phyloP scores from a whole-genome alignment of 1,140 invertebrate genomes.

The Anagrus nilaparvatae region DNA sequence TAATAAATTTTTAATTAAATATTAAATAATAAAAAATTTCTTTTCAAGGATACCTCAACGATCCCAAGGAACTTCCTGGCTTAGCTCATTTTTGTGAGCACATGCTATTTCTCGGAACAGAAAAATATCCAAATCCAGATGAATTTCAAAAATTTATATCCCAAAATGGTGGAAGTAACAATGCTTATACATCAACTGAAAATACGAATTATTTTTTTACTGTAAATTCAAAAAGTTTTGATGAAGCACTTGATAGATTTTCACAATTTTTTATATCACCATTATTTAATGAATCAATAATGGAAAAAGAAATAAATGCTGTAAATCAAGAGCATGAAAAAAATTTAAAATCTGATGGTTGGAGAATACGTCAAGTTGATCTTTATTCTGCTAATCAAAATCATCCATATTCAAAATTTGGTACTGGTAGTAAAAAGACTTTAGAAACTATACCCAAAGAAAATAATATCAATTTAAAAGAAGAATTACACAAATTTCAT shows the following conservation, averaged over 20 bases:
- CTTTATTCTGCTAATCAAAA: slow-evolving; percentile 60
- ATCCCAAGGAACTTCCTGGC: slow-evolving; percentile 78
- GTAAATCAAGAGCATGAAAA: slow-evolving; percentile 94
- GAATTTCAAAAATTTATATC: slow-evolving; percentile 82
- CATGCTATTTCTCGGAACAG: slow-evolving; percentile 89
- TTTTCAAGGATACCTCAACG: slow-evolving; percentile 65
- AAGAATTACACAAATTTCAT: slow-evolving; percentile 85
- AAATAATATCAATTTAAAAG: slow-evolving; percentile 69
- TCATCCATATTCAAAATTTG: slow-evolving; percentile 86
- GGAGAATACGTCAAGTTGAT: slow-evolving; percentile 81
- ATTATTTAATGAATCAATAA: slow-evolving; percentile 81
- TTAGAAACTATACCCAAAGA: slow-evolving; percentile 69
- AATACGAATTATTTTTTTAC: slow-evolving; percentile 94
- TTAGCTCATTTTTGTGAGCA: no score
- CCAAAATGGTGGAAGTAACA: slow-evolving; percentile 78
- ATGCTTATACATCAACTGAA: slow-evolving; percentile 80
- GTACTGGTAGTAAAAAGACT: slow-evolving; percentile 78
- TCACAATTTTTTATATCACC: slow-evolving; percentile 90
- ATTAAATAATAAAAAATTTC: slow-evolving; percentile 23
- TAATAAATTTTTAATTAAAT: no score
- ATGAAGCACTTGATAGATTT: slow-evolving; percentile 83
- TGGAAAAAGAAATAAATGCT: slow-evolving; percentile 87
- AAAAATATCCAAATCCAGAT: slow-evolving; percentile 91
- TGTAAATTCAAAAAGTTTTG: slow-evolving; percentile 68
- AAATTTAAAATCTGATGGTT: slow-evolving; percentile 77